Evolutionary conservation across 2,113 vertebrate species (phyloP).

Genomic region (Hassar affinis): DNA sequence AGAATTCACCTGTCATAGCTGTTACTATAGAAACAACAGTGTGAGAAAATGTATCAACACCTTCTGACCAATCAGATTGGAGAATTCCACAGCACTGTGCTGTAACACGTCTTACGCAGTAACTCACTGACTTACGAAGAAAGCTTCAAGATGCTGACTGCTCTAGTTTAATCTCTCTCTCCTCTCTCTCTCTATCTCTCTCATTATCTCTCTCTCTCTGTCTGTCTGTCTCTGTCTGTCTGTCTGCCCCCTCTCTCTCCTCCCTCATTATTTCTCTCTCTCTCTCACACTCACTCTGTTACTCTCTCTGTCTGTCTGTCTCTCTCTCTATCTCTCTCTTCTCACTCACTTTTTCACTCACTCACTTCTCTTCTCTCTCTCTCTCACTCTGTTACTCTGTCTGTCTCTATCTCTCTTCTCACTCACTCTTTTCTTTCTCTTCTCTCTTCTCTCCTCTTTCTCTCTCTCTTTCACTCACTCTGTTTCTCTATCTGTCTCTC

Average conservation of each 20-base stretch:
- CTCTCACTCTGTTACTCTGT: not conserved
- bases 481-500: no score
- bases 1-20: not conserved
- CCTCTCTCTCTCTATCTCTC: not conserved
- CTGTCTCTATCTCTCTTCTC: no score
- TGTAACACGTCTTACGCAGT: not conserved
- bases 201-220: no score
- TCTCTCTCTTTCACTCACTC: no score
- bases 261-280: no score
- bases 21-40: not conserved
- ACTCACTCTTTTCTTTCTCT: no score
- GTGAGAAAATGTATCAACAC: not conserved
- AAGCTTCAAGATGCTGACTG: not conserved
- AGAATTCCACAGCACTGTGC: not conserved
- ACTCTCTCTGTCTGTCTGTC: no score
- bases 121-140: not conserved
- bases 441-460: not conserved
- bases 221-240: no score
- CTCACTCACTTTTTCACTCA: no score
- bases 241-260: no score
- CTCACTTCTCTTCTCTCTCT: not conserved
- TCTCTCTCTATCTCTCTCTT: no score
- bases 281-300: not conserved
- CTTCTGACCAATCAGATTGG: not conserved
- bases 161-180: not conserved